Percentiles rank a stretch among this genome's conserved stretches.
Conservation (phyloP, 2,888 invertebrate species). For the Brachypterus glaber region DNA sequence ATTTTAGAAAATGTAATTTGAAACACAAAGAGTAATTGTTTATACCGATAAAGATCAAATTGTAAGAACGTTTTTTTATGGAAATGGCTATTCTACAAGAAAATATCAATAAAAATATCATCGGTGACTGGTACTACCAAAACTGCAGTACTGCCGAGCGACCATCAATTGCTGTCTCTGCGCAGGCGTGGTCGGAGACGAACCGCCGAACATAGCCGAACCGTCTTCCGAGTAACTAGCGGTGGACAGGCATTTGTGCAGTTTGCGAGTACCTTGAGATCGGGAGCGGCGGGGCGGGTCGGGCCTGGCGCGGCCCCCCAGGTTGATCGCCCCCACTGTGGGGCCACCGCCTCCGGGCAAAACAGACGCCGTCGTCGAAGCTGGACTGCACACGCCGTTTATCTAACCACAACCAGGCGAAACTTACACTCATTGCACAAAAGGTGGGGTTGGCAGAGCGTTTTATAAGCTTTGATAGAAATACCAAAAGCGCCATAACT, state of each 20-base stretch:
- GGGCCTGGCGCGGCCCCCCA: slow-evolving; percentile 38
- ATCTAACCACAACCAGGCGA: slow-evolving; percentile 49
- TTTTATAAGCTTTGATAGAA: background rate
- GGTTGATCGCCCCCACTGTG: slow-evolving; percentile 18
- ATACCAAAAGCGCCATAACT: too few relatives aligned
- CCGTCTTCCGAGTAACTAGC: slow-evolving; percentile 71
- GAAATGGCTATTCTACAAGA: slow-evolving; percentile 9
- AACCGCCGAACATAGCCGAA: slow-evolving; percentile 38
- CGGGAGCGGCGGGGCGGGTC: slow-evolving; percentile 75
- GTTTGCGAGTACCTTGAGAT: slow-evolving; percentile 91
- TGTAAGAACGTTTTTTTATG: too few relatives aligned
- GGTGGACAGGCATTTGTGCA: slow-evolving; percentile 85
- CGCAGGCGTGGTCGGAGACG: slow-evolving; percentile 41
- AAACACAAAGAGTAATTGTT: too few relatives aligned
- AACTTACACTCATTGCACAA: slow-evolving; percentile 20
- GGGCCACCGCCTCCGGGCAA: slow-evolving; percentile 13
- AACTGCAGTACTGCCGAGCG: slow-evolving; percentile 90
- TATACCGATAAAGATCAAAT: too few relatives aligned
- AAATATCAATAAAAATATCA: slow-evolving; percentile 16
- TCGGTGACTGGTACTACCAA: slow-evolving; percentile 64
- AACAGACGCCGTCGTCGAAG: slow-evolving; percentile 46
- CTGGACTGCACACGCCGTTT: slow-evolving; percentile 67
- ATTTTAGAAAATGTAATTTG: too few relatives aligned
- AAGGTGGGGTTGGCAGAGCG: background rate
- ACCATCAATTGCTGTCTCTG: slow-evolving; percentile 59